Percentiles rank a stretch among this genome's conserved stretches.
Conservation (phyloP, 2,888 invertebrate genomes). For the Zelleria hepariella region DNA sequence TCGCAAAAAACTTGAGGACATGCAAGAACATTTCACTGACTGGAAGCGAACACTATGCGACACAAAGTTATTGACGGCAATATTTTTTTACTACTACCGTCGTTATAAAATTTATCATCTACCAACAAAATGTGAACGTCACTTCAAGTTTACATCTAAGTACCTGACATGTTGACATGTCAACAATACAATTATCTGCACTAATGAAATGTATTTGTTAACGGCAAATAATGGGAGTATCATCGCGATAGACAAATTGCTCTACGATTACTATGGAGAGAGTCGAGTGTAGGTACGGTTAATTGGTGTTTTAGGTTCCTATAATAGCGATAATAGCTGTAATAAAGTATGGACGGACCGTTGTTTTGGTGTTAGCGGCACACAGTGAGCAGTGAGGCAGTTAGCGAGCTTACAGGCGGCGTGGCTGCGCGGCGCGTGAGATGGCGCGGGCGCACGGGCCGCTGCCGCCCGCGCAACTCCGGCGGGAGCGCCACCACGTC, state of each 20-base stretch:
- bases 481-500: slow-evolving; percentile 58
- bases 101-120: not conserved
- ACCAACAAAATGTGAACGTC: not conserved
- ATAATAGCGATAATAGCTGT: not conserved
- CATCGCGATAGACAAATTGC: not conserved
- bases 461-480: slow-evolving; percentile 57
- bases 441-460: slow-evolving; percentile 54
- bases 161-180: not conserved
- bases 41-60: not conserved
- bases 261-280: not conserved
- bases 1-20: slow-evolving; percentile 44
- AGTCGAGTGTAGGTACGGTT: not conserved
- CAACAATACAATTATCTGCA: not conserved
- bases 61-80: not conserved
- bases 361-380: slow-evolving; percentile 5
- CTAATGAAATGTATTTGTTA: not conserved
- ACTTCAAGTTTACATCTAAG: not conserved
- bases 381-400: slow-evolving; percentile 12
- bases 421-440: slow-evolving; percentile 67
- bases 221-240: not conserved
- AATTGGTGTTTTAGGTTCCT: not conserved
- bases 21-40: slow-evolving; percentile 48
- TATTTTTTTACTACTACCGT: not conserved
- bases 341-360: not conserved
- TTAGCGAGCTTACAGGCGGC: slow-evolving; percentile 64